Evolutionary conservation across 30 jellyfish, hydroid and myxozoan genomes (phyloP).

Genomic region (Aurelia sp.): DNA sequence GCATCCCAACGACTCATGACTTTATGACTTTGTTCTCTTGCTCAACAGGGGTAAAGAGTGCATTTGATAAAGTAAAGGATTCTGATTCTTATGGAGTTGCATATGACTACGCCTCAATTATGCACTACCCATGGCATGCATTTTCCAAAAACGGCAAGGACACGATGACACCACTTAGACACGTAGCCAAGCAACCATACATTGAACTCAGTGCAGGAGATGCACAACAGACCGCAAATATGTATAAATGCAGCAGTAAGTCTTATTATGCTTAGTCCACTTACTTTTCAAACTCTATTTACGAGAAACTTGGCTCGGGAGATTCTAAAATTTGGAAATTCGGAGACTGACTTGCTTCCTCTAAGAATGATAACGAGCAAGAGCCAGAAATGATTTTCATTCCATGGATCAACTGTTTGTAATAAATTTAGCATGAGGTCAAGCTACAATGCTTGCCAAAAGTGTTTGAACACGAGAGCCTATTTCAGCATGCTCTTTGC

Average conservation of each 20-base stretch:
- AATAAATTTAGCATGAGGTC: no score
- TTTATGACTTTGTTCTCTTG: background rate
- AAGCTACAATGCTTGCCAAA: no score
- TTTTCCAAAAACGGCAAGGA: constrained; percentile 85
- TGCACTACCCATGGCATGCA: constrained; percentile 99
- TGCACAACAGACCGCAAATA: constrained; percentile 77
- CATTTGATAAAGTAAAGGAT: constrained; percentile 81
- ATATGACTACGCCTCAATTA: constrained; percentile 91
- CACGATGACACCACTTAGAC: constrained; percentile 77
- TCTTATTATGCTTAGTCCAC: background rate
- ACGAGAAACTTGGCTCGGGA: no score
- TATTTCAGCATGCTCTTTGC: no score
- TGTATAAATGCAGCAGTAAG: constrained; percentile 88
- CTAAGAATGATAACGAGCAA: no score
- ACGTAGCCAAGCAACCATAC: constrained; percentile 78
- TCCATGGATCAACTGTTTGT: no score
- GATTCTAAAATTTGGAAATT: no score
- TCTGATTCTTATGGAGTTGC: constrained; percentile 86
- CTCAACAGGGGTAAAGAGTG: constrained; percentile 85
- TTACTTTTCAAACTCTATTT: no score
- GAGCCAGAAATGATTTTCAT: no score
- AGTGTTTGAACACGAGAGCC: no score
- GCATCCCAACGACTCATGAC: no score
- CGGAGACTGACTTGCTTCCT: no score
- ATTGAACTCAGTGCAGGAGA: constrained; percentile 82